Evolutionary conservation across 1,140 invertebrate genomes (phyloP).

Genomic region (Drosophila ficusphila): DNA sequence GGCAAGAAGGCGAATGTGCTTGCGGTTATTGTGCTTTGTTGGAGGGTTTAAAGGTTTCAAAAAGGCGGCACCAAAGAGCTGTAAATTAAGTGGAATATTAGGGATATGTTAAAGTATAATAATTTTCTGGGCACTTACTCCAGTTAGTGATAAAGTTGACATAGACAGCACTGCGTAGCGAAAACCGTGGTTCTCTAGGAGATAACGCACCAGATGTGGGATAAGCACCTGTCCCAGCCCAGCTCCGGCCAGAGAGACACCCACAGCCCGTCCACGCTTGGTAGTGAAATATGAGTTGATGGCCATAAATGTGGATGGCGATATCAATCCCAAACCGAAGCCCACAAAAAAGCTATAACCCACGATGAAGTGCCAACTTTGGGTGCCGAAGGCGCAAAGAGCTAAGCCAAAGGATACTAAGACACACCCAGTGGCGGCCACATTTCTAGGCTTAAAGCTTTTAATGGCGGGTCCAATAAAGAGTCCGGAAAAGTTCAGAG

Average conservation of each 20-base stretch:
- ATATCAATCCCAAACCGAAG: slow-evolving; percentile 87
- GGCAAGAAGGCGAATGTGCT: slow-evolving; percentile 56
- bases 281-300: slow-evolving; percentile 89
- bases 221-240: slow-evolving; percentile 90
- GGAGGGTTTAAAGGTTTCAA: slow-evolving; percentile 60
- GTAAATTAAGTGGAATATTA: slow-evolving; percentile 16
- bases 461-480: slow-evolving; percentile 88
- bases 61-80: slow-evolving; percentile 79
- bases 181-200: slow-evolving; percentile 86
- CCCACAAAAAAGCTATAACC: slow-evolving; percentile 88
- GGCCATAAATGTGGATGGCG: slow-evolving; percentile 89
- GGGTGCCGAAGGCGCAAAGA: slow-evolving; percentile 87
- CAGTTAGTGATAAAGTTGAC: slow-evolving; percentile 87
- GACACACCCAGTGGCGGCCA: slow-evolving; percentile 87
- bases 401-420: slow-evolving; percentile 87
- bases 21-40: slow-evolving; percentile 66
- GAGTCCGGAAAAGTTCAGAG: slow-evolving; percentile 89
- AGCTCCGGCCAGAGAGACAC: slow-evolving; percentile 89
- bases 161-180: slow-evolving; percentile 87
- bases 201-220: slow-evolving; percentile 87
- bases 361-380: slow-evolving; percentile 87
- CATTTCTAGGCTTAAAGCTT: slow-evolving; percentile 87
- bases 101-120: background rate
- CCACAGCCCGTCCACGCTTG: slow-evolving; percentile 88
- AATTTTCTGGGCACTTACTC: slow-evolving; percentile 80